phyloP scores from a whole-genome alignment of 2,113 vertebrate genomes.

The Microcebus ravelobensis region DNA sequence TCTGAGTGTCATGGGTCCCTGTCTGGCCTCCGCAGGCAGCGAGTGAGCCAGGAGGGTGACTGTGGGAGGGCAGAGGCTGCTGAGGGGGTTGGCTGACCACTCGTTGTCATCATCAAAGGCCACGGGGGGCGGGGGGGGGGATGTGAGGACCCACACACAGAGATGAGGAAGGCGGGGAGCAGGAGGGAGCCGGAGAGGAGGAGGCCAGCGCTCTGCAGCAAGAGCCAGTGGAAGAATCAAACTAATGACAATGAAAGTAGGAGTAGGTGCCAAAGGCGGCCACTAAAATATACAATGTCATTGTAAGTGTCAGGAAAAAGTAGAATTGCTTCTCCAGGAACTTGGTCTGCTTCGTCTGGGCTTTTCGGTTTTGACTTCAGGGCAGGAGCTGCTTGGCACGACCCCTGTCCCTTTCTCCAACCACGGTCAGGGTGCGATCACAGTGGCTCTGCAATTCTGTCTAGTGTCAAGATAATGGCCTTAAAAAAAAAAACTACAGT shows the following conservation, averaged over 20 bases:
- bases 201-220: neutral
- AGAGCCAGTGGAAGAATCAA: neutral
- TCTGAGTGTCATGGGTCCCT: neutral
- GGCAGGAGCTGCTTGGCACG: neutral
- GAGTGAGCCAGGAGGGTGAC: neutral
- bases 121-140: too few species aligned
- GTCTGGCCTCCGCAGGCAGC: conserved; percentile 25
- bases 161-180: neutral
- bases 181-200: accelerated
- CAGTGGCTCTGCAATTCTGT: neutral
- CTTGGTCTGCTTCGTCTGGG: neutral
- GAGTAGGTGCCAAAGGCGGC: neutral
- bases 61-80: neutral
- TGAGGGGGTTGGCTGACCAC: neutral
- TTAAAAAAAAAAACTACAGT: neutral
- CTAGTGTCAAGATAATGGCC: neutral
- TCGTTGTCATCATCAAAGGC: neutral
- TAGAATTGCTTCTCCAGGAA: neutral
- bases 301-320: neutral
- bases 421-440: neutral
- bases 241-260: neutral
- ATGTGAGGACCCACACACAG: neutral
- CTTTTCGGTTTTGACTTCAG: neutral
- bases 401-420: accelerated
- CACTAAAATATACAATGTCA: neutral